Conservation (phyloP, 2,113 vertebrate genomes). For the Erythrolamprus reginae region DNA sequence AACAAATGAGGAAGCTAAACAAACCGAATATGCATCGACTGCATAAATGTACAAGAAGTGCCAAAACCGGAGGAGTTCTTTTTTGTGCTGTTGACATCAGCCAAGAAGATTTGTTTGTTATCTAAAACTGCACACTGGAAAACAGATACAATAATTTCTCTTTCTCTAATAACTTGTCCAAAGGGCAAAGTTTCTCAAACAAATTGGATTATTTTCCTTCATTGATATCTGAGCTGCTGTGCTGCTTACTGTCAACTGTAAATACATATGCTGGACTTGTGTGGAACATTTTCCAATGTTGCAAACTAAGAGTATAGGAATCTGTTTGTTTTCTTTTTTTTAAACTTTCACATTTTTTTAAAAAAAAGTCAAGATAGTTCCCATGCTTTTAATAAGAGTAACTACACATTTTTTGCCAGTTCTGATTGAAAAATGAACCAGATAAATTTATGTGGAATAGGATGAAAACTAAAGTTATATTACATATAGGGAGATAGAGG, state of each 20-base stretch:
- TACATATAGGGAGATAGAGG: not conserved
- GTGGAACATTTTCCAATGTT: not conserved
- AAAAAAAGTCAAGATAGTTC: not conserved
- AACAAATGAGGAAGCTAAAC: slow-evolving; percentile 47
- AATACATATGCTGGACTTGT: not conserved
- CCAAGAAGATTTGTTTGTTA: slow-evolving; percentile 30
- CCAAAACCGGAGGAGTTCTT: slow-evolving; percentile 21
- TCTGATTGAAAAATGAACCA: not conserved
- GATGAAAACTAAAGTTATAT: not conserved
- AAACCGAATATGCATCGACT: slow-evolving; percentile 44
- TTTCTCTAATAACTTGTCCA: slow-evolving; percentile 15
- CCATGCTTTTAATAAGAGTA: not conserved
- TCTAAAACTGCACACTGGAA: not conserved
- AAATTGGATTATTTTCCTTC: not conserved
- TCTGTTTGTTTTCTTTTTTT: not conserved
- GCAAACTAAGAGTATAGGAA: not conserved
- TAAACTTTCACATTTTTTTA: not conserved
- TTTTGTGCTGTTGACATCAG: slow-evolving; percentile 36
- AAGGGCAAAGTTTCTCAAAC: not conserved
- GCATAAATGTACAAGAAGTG: slow-evolving; percentile 36
- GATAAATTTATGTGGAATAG: not conserved
- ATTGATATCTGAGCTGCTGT: not conserved
- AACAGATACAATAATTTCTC: slow-evolving; percentile 30
- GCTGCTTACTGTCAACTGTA: not conserved
- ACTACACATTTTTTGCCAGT: not conserved